Evolutionary conservation across 2,113 vertebrate species (phyloP).

Genomic region (Triplophysa siluroides): DNA sequence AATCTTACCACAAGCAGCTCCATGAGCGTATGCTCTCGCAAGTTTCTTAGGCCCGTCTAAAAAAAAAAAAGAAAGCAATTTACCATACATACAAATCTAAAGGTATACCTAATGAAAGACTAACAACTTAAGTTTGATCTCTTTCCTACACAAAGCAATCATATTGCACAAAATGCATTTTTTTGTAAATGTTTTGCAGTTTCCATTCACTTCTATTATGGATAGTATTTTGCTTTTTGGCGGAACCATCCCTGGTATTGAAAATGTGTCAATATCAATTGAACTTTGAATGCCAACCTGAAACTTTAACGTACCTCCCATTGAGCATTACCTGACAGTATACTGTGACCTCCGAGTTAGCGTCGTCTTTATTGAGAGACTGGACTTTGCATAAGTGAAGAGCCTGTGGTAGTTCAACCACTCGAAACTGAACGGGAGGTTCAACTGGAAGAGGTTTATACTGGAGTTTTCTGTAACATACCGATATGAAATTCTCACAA

Average conservation of each 20-base stretch:
- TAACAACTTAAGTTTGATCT: too few species aligned
- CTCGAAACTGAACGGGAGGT: constrained; percentile 88
- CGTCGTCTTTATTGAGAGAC: constrained; percentile 89
- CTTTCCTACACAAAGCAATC: too few species aligned
- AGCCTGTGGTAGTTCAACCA: constrained; percentile 84
- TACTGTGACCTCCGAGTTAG: constrained; percentile 94
- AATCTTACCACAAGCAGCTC: constrained; percentile 93
- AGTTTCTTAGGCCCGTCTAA: constrained; percentile 88
- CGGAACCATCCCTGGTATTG: too few species aligned
- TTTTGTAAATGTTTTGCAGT: too few species aligned
- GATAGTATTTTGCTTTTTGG: too few species aligned
- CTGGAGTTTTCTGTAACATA: constrained; percentile 80
- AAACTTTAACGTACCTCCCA: background rate
- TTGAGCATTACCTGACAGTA: constrained; percentile 86
- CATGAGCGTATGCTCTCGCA: constrained; percentile 91
- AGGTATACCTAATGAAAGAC: too few species aligned
- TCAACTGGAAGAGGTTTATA: constrained; percentile 77
- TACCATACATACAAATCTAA: too few species aligned
- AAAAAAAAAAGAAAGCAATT: constrained; percentile 49
- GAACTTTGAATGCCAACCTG: background rate
- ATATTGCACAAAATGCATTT: too few species aligned
- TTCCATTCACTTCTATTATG: too few species aligned
- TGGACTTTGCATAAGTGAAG: constrained; percentile 90
- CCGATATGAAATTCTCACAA: constrained; percentile 8
- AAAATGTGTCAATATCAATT: too few species aligned